Percentiles rank a stretch among this genome's conserved stretches.
Conservation (phyloP, 1,140 invertebrate species). For the Pissodes strobi region DNA sequence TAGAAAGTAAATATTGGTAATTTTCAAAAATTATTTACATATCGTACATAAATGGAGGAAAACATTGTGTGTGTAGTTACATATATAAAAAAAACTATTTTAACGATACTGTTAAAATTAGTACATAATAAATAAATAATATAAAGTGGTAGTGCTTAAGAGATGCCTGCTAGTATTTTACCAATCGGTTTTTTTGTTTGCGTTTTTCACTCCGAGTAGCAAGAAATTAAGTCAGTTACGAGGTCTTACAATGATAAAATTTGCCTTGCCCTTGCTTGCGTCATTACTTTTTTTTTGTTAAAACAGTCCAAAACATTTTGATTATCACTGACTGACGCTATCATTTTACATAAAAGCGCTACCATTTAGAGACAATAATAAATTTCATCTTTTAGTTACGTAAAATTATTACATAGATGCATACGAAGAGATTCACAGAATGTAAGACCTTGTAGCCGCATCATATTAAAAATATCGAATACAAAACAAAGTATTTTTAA, state of each 20-base stretch:
- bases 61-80: constrained; percentile 26
- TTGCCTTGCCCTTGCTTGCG: too few species aligned
- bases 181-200: not conserved
- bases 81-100: too few species aligned
- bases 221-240: too few species aligned
- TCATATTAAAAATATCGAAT: constrained; percentile 7
- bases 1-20: constrained; percentile 36
- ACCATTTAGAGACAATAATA: too few species aligned
- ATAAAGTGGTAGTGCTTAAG: constrained; percentile 21
- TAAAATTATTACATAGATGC: too few species aligned
- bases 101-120: constrained; percentile 21
- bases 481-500: constrained; percentile 29
- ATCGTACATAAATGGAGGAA: constrained; percentile 32
- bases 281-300: too few species aligned
- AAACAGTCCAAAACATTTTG: too few species aligned
- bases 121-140: constrained; percentile 24
- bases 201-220: constrained; percentile 10
- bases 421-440: not conserved
- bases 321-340: too few species aligned
- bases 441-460: constrained; percentile 7
- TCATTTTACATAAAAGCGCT: too few species aligned
- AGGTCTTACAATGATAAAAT: too few species aligned
- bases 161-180: constrained; percentile 22
- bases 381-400: too few species aligned
- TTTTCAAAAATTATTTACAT: constrained; percentile 36